Base-by-base conservation (phyloP, 1,140 invertebrate species). In the Brachionus sp. region DNA sequence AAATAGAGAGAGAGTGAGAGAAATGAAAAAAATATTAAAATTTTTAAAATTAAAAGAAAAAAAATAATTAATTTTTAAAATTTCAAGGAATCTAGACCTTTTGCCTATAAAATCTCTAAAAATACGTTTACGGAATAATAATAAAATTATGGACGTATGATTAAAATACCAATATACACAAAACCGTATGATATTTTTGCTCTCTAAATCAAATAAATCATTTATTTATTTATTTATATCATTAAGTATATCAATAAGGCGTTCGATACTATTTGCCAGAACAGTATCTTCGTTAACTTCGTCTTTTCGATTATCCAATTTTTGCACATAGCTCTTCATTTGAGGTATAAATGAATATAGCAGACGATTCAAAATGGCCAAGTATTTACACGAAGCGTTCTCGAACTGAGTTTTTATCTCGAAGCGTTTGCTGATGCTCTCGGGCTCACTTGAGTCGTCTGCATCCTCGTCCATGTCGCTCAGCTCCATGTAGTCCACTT, bases 381-480 rank as follows among this genome's bases (percentile, higher is more conserved):
- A 25, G 29, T 80, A 80, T 66, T 80, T 80, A 66, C 77, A 80
- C 3, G 77, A 57, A 13, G 77, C 46, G 35, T 80, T 66, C 39
- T 80, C 77, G 57, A 80, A 80, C 25, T 75, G 39, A 29, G 25
- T 39, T 33, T 46, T 75, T 5, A 75, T 25, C 9, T 75, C 70
- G 44, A 19, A 16, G 50, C n/a, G 50, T 7, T 16, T 57, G 50
- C 16, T 12, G 13, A 50, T n/a, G n/a, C 33, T 68, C n/a, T 68
- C 64, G 13, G 9, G 13, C 10, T 68, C 64, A 9, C 73, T 35
- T 1, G 23, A 16, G 33, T 33, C 29, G 46, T 16, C 53, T 16
- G 13, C 75, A 9, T 57, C 44, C 7, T 78, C 75, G n/a, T 78
- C 75, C 42, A 23, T 7, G 6, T 78, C 46, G 23, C 42, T 62